Evolutionary conservation across 2,888 invertebrate genomes (phyloP).

Genomic region (Apoda limacodes): DNA sequence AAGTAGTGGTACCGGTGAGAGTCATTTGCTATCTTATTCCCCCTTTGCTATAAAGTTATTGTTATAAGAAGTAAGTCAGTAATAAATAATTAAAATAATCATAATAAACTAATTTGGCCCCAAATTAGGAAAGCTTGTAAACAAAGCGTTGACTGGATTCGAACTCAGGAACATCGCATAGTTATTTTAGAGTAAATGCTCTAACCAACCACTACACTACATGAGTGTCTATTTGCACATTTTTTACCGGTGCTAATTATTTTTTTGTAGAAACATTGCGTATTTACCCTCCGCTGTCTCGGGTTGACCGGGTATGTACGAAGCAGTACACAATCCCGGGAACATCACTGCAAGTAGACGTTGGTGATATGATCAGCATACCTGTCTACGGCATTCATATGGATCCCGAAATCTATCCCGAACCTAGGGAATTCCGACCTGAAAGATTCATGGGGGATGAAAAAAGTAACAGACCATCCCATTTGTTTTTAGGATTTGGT

Average conservation of each 20-base stretch:
- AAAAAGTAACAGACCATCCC: conserved; percentile 55
- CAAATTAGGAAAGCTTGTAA: too few relatives aligned
- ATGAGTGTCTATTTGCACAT: background rate
- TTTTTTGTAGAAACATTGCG: conserved; percentile 66
- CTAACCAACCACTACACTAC: background rate
- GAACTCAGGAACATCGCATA: too few relatives aligned
- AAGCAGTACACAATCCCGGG: conserved; percentile 65
- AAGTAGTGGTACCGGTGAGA: too few relatives aligned
- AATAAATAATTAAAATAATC: too few relatives aligned
- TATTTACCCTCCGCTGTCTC: conserved; percentile 65
- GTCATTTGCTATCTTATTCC: too few relatives aligned
- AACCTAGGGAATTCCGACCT: conserved; percentile 63
- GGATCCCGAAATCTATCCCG: conserved; percentile 65
- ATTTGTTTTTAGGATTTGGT: conserved; percentile 67
- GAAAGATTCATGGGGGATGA: conserved; percentile 68
- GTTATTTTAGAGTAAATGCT: too few relatives aligned
- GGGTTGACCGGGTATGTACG: conserved; percentile 64
- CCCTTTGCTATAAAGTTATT: too few relatives aligned
- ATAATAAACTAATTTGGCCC: too few relatives aligned
- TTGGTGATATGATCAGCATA: conserved; percentile 53
- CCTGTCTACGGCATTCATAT: conserved; percentile 63
- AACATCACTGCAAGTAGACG: conserved; percentile 45
- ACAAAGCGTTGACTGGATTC: too few relatives aligned
- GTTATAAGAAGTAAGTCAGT: too few relatives aligned
- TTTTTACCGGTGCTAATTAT: background rate